Evolutionary conservation across 2,797 vertebrate genomes (phyloP), one percentile per base, ranked within the genome.

Genomic region (Falco naumanni): DNA sequence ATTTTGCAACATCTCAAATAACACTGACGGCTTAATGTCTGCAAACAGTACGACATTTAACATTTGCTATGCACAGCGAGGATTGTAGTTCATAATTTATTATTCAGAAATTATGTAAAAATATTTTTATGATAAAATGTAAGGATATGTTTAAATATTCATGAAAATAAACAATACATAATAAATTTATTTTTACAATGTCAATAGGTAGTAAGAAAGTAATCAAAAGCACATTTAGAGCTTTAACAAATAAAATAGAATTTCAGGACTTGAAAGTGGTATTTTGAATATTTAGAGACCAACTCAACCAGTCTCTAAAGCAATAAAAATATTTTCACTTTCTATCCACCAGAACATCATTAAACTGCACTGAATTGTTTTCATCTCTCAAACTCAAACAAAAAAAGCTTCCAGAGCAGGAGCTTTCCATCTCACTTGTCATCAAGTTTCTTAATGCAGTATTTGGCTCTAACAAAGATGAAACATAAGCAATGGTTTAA

Each of bases 1-100:
- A 97, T 98, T 98, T 98, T 41, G 92, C 96, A 97, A 96, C 94
- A 97, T 97, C 95, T 98, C 97, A 97, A 90, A 96, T 96, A 98
- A 97, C 95, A 97, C 80, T 96, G 95, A 95, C 6, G 56, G 95
- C 90, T 97, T 97, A 96, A 96, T 97, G 94, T 96, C 97, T 97
- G 96, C 90, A 98, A 97, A 97, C 93, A 97, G 93, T 93, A 93
- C 85, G 93, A 90, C 92, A 95, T 95, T 96, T 95, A 97, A 97
- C 90, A 97, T 97, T 97, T 97, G 94, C 89, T 91, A 87, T 92
- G 74, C 95, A 84, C 59, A 85, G 88, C 69, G 89, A 96, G 83
- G 90, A 96, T 79, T 13, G 17, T 88, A 91, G 91, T 95, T 97
- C 89, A 90, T 93, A 83, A 93, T 93, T 95, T 95, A 93, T 97